A percentile compares a stretch with the other conserved stretches of the same genome.
Conservation (phyloP, 2,888 invertebrate genomes). For the Lasioglossum zephyrum region DNA sequence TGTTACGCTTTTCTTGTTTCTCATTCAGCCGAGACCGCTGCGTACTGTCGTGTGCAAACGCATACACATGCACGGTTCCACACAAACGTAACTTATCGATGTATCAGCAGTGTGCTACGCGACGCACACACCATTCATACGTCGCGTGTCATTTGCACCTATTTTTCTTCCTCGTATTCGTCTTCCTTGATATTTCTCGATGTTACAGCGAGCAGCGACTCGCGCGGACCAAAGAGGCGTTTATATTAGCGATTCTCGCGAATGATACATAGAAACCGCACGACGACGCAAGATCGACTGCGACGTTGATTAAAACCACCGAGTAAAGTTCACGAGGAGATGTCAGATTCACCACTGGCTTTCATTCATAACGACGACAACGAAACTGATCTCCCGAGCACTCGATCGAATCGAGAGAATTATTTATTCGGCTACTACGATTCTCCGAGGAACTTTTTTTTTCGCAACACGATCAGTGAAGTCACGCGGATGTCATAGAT, state of each 20-base stretch:
- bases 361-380: slow-evolving; percentile 6
- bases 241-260: background rate
- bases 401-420: background rate
- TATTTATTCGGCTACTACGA: slow-evolving; percentile 8
- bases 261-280: slow-evolving; percentile 1
- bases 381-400: background rate
- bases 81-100: slow-evolving; percentile 32
- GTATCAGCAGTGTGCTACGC: slow-evolving; percentile 35
- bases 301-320: slow-evolving; percentile 35
- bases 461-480: slow-evolving; percentile 35
- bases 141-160: slow-evolving; percentile 47
- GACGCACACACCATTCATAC: slow-evolving; percentile 47
- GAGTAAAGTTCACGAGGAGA: slow-evolving; percentile 34
- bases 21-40: slow-evolving; percentile 52
- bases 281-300: slow-evolving; percentile 25
- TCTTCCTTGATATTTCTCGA: background rate
- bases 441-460: slow-evolving; percentile 9
- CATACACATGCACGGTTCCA: slow-evolving; percentile 3
- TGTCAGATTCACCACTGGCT: slow-evolving; percentile 25
- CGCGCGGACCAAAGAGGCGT: background rate
- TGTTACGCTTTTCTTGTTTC: slow-evolving; percentile 25
- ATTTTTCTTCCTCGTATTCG: background rate
- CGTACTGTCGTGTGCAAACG: slow-evolving; percentile 18
- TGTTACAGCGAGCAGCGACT: background rate
- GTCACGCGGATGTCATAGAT: slow-evolving; percentile 50